Conservation (phyloP, 2,113 vertebrate genomes). For the Prietella phreatophila region DNA sequence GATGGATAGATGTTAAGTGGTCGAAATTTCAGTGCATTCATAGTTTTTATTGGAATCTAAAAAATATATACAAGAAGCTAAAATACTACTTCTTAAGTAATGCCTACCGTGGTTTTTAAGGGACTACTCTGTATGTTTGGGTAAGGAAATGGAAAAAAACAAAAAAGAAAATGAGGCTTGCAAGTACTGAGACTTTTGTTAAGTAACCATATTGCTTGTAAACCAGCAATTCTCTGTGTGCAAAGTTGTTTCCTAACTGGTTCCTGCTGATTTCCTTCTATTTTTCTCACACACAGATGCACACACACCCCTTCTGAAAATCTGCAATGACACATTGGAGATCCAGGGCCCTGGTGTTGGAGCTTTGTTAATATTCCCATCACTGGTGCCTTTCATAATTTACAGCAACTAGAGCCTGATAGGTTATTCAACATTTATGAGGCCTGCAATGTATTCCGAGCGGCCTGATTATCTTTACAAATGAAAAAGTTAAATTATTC, state of each 20-base stretch:
- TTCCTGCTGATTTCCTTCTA: background rate
- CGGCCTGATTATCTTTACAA: constrained; percentile 99
- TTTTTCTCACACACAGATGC: constrained; percentile 37
- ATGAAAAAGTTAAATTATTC: constrained; percentile 99
- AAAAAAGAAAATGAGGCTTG: background rate
- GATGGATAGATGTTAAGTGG: background rate
- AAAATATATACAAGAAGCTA: background rate
- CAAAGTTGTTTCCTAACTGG: background rate
- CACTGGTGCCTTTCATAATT: constrained; percentile 96
- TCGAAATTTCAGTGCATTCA: background rate
- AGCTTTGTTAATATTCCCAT: constrained; percentile 95
- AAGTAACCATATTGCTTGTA: background rate
- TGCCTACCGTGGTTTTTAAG: background rate
- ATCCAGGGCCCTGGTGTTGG: constrained; percentile 76
- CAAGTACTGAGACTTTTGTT: background rate
- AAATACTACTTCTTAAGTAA: background rate
- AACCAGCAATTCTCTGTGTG: constrained; percentile 17
- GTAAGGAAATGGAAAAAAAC: background rate
- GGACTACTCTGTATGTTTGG: background rate
- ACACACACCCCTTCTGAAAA: constrained; percentile 55
- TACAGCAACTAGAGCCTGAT: constrained; percentile 99
- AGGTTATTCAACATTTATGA: constrained; percentile 99
- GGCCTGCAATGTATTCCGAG: constrained; percentile 97
- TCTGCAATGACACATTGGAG: constrained; percentile 80
- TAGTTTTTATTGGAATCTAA: background rate